Base-by-base conservation (phyloP, 23 tunicate species). In the Oikopleura dioica region DNA sequence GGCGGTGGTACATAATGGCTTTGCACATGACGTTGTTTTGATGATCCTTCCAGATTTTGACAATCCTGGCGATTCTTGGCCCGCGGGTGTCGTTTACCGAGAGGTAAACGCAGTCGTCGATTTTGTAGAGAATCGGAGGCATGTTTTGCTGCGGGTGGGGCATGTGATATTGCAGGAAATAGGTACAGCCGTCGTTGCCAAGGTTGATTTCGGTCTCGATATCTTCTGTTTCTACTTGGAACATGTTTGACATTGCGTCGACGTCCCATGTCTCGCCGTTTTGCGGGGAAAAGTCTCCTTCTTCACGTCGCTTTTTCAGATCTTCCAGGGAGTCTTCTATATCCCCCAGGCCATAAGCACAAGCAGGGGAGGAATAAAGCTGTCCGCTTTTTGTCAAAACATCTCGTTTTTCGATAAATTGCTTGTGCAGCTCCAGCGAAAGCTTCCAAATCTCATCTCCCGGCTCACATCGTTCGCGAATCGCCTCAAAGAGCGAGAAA, bases 341-440 rank as follows among this genome's bases (percentile, higher is more conserved):
- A 44, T 44, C 55, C 21, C 55, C 16, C 55, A 44, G 16, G 55
- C 16, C 21, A 44, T 44, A 80, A 38, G 82, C 59, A 12, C 78
- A 76, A 0, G 97, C 92, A 33, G 92, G 92, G 23, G 92, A 85
- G 44, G 80, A 76, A 29, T 85, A 78, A 1, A 78, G 78, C 67
- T 89, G 89, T 2, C 96, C 96, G 37, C 85, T 85, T 38, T 82
- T 91, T 58, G 92, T 82, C 50, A 91, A 55, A 38, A 85, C 94
- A 67, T 85, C 97, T 5, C 97, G 84, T 34, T 76, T 85, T 63
- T 77, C 68, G 35, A 91, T 81, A 59, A 91, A 91, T 38, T 84
- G 81, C 75, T 82, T 85, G 59, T 91, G 97, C 24, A 91, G 81
- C 55, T 85, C 97, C n/a, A 91, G 84, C 23, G 80, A 84, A 58